These are phyloP conservation scores for Euleptes europaea DNA, from an alignment of 2,113 vertebrate genomes.

Conservation along the genomic window DNA sequence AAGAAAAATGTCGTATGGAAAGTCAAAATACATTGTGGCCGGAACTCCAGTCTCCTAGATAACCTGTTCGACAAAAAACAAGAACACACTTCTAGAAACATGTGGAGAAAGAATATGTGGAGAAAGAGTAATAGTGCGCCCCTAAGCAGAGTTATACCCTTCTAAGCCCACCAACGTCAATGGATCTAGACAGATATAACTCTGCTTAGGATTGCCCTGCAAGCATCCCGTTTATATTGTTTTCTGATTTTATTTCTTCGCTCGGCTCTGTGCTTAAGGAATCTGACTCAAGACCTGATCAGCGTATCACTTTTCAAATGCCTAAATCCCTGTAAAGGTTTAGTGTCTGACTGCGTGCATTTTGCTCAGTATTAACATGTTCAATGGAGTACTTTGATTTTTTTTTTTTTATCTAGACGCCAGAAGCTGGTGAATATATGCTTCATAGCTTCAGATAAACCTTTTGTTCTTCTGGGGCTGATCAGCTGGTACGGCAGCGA, in stretches of 20 bases:
- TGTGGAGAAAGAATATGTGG: slow-evolving; percentile 41
- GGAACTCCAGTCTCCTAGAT: slow-evolving; percentile 33
- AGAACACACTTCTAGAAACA: slow-evolving; percentile 56
- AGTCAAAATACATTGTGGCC: slow-evolving; percentile 24
- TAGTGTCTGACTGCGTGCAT: slow-evolving; percentile 86
- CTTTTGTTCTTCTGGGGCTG: slow-evolving; percentile 88
- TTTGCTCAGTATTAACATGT: slow-evolving; percentile 88
- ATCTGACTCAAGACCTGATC: slow-evolving; percentile 76
- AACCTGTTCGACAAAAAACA: slow-evolving; percentile 47
- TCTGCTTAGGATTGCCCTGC: too few species aligned
- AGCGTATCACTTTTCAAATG: slow-evolving; percentile 83
- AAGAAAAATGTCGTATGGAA: slow-evolving; percentile 23
- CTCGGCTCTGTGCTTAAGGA: slow-evolving; percentile 67
- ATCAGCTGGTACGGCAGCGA: slow-evolving; percentile 84
- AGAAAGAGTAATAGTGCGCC: background rate
- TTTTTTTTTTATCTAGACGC: slow-evolving; percentile 82
- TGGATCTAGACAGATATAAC: too few species aligned
- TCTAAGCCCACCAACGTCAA: too few species aligned
- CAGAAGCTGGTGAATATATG: slow-evolving; percentile 88
- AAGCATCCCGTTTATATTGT: slow-evolving; percentile 55
- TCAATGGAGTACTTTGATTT: slow-evolving; percentile 87
- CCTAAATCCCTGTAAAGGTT: slow-evolving; percentile 86
- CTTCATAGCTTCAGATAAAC: slow-evolving; percentile 89
- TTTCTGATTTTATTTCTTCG: slow-evolving; percentile 44
- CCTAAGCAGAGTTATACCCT: too few species aligned